Evolutionary conservation across 2,888 invertebrate genomes (phyloP), one percentile per base, ranked within the genome.

Genomic region (Drosophila tanythrix): DNA sequence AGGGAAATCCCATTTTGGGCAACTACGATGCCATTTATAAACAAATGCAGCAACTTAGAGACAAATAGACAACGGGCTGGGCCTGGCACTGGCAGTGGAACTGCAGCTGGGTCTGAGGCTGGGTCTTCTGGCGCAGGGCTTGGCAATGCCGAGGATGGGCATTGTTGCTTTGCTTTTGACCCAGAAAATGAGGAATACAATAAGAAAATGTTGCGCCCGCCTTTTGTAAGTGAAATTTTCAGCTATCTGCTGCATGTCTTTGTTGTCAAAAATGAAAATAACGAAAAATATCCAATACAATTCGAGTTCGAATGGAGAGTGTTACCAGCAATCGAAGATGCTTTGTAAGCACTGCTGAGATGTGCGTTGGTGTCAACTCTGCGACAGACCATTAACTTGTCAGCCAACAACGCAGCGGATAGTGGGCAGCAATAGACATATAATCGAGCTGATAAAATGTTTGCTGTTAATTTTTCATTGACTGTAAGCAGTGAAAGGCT

Each of bases 1-100:
- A 88, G 90, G 90, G 90, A 90, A 90, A 89, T 79, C 85, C 88
- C 88, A 83, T 90, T 86, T 89, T 89, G 84, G 78, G 70, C 70
- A 69, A 59, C 70, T 60, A 60, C 70, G 69, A 55, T 58, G 71
- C 81, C 77, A 76, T 83, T 83, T 83, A 77, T 71, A 85, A 85
- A 74, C 75, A 82, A 80, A 77, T 75, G 89, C 58, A 67, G 63
- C 83, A 73, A 68, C 89, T 70, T 53, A 63, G 33, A 76, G 64
- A 75, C 70, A 80, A 82, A 81, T 78, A 83, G 81, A 68, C 63
- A 73, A 71, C 59, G 78, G 82, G 84, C 76, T 83, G 76, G 84
- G 81, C 84, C 51, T 61, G 40, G 61, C 46, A 52, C 40, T 61
- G 59, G 31, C 35, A n/a, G 18, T 43, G 62, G 53, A 51, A 33